Conservation (phyloP, 1,140 invertebrate species). For the Macrostomum lignano region DNA sequence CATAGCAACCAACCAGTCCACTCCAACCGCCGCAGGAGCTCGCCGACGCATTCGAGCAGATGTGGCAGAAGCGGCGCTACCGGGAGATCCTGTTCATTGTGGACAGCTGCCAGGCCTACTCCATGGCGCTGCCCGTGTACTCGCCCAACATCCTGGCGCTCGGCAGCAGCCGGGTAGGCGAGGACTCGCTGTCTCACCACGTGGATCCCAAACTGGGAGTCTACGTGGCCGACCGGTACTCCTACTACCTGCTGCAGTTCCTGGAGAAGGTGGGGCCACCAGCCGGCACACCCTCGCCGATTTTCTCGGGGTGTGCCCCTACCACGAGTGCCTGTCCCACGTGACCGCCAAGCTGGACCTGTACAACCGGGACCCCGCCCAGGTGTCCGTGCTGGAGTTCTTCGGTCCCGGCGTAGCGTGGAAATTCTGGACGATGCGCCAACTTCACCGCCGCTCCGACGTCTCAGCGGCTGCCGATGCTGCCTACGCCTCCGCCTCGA, state of each 20-base stretch:
- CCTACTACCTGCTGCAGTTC: slow-evolving; percentile 83
- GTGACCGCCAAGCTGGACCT: slow-evolving; percentile 68
- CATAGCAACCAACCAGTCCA: no score
- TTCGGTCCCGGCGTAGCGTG: no score
- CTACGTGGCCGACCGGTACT: slow-evolving; percentile 93
- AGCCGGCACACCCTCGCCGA: no score
- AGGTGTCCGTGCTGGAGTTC: slow-evolving; percentile 83
- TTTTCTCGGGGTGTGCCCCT: slow-evolving; percentile 84
- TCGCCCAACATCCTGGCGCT: slow-evolving; percentile 90
- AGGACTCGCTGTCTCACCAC: slow-evolving; percentile 91
- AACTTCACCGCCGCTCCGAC: no score
- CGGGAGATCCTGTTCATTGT: slow-evolving; percentile 95
- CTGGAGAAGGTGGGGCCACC: slow-evolving; percentile 64
- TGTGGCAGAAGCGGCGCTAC: slow-evolving; percentile 95
- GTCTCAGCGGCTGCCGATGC: no score
- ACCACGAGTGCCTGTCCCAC: slow-evolving; percentile 68
- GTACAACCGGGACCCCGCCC: slow-evolving; percentile 49
- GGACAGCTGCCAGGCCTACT: slow-evolving; percentile 93
- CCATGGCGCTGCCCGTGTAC: slow-evolving; percentile 88
- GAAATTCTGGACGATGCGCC: no score
- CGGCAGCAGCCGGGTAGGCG: slow-evolving; percentile 76
- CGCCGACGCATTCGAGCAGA: slow-evolving; percentile 90
- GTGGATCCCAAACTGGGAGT: slow-evolving; percentile 90
- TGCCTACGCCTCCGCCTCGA: no score
- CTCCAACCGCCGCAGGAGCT: no score